Percentiles rank a stretch among this genome's conserved stretches.
Evolutionary conservation across 2,113 vertebrate genomes (phyloP).

Genomic region (Limanda limanda): DNA sequence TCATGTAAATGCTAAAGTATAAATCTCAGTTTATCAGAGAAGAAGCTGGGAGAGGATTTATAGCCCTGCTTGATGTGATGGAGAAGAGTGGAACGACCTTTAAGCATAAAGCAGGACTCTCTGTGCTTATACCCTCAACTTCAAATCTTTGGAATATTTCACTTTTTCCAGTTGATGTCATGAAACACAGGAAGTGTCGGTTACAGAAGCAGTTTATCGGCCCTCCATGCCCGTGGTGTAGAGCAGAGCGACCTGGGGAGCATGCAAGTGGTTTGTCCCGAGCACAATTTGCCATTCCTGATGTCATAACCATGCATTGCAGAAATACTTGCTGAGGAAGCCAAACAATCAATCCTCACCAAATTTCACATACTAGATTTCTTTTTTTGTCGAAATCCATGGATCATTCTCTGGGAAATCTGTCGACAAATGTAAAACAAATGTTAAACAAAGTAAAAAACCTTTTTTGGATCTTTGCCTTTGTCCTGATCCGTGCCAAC

Average conservation of each 20-base stretch:
- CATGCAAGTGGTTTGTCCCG: slow-evolving; percentile 16
- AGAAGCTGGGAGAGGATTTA: neutral
- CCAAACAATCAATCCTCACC: too few relatives aligned
- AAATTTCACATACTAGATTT: too few relatives aligned
- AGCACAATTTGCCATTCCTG: slow-evolving; percentile 22
- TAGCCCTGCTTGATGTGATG: too few relatives aligned
- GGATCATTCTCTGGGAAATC: too few relatives aligned
- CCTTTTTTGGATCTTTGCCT: too few relatives aligned
- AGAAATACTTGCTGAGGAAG: neutral
- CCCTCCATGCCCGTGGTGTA: neutral
- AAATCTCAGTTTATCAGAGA: slow-evolving; percentile 23
- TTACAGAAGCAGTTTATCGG: slow-evolving; percentile 28
- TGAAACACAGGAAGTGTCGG: slow-evolving; percentile 14
- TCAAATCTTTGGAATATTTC: slow-evolving; percentile 29
- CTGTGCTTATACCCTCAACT: neutral
- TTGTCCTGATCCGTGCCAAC: too few relatives aligned
- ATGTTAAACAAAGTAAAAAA: too few relatives aligned
- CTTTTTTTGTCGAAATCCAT: too few relatives aligned
- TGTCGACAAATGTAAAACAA: too few relatives aligned
- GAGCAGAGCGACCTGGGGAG: slow-evolving; percentile 16
- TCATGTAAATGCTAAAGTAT: neutral
- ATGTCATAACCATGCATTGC: slow-evolving; percentile 8
- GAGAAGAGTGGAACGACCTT: neutral
- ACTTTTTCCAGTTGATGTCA: slow-evolving; percentile 40
- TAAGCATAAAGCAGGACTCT: neutral